Percentiles rank a stretch among this genome's conserved stretches.
These are phyloP conservation scores for Neuroterus valhalla DNA, from an alignment of 1,140 invertebrate species.

Conservation along the genomic window DNA sequence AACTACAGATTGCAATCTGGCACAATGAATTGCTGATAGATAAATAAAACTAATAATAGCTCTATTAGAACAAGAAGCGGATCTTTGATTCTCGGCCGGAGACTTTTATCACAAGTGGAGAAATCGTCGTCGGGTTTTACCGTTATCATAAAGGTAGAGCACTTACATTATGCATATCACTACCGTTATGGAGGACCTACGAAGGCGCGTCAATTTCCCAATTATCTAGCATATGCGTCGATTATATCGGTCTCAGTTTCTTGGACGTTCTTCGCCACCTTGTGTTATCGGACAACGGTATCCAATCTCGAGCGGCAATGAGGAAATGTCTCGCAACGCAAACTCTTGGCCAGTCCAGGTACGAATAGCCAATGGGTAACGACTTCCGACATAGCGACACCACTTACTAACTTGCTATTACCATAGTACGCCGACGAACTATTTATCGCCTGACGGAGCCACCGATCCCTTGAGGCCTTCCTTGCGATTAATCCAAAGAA, in stretches of 20 bases:
- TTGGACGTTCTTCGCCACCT: slow-evolving; percentile 48
- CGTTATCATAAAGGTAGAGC: slow-evolving; percentile 52
- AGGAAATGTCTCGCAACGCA: slow-evolving; percentile 56
- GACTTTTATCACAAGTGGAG: neutral
- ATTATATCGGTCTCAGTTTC: slow-evolving; percentile 27
- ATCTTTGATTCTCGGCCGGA: neutral
- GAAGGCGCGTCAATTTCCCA: slow-evolving; percentile 55
- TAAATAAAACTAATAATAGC: neutral
- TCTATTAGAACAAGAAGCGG: neutral
- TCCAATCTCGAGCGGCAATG: slow-evolving; percentile 54
- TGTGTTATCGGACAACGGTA: slow-evolving; percentile 66
- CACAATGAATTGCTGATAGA: neutral
- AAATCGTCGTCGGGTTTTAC: slow-evolving; percentile 48
- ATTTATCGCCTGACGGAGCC: slow-evolving; percentile 1
- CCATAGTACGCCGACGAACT: slow-evolving; percentile 22
- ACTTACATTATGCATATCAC: slow-evolving; percentile 43
- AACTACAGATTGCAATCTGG: slow-evolving; percentile 1
- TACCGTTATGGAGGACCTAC: slow-evolving; percentile 55
- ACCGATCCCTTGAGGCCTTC: slow-evolving; percentile 26
- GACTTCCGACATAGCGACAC: slow-evolving; percentile 53
- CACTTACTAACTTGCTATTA: slow-evolving; percentile 27
- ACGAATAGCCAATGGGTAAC: slow-evolving; percentile 44
- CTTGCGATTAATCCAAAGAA: slow-evolving; percentile 14
- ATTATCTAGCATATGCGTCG: slow-evolving; percentile 51
- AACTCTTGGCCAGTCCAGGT: slow-evolving; percentile 2